Evolutionary conservation across 2,797 vertebrate genomes (phyloP), one percentile per base, ranked within the genome.

Genomic region (Nannoperca australis): DNA sequence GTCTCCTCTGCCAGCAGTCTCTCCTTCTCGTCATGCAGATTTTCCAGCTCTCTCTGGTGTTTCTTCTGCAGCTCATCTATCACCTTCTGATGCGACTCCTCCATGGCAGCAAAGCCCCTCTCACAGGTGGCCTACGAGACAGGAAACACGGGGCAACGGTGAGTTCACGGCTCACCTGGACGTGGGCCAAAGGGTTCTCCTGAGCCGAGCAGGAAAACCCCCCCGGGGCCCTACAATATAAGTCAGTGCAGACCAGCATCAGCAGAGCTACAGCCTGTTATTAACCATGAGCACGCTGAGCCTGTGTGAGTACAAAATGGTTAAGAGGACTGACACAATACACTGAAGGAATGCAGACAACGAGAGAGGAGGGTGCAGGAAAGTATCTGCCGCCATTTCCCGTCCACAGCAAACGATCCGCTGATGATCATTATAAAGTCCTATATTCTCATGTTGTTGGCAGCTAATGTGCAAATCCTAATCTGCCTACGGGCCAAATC

Each of bases 61-160:
- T 96, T 96, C 70, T 91, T 93, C 91, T 95, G 95, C 81, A 96
- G 93, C 83, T 96, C 95, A 5, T 96, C 96, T 3, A 96, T 91
- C 47, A 96, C 96, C 77, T 94, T 96, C 89, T 96, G 96, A 78
- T 96, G 96, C 24, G 96, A 96, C 76, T 95, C 96, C 89, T 96
- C 95, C 96, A 96, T 96, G 53, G 96, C 95, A 1, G 94, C 89
- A 5, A 96, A 96, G 64, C 96, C 95, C 73, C 96, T 76, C 89
- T 96, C 96, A 45, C 96, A 96, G 12, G 95, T 96, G 47, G 95
- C 96, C 96, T 96, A 84, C 9, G 54, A 73, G 30, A 79, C 36
- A 74, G 73, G 68, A 61, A 74, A 83, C 18, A 66, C 1, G 58
- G 49, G 4, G 44, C 30, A 20, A 27, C 59, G 2, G 73, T 95